These are phyloP conservation scores for Acrocephalus arundinaceus DNA, from an alignment of 2,113 vertebrate species.

Conservation along the genomic window DNA sequence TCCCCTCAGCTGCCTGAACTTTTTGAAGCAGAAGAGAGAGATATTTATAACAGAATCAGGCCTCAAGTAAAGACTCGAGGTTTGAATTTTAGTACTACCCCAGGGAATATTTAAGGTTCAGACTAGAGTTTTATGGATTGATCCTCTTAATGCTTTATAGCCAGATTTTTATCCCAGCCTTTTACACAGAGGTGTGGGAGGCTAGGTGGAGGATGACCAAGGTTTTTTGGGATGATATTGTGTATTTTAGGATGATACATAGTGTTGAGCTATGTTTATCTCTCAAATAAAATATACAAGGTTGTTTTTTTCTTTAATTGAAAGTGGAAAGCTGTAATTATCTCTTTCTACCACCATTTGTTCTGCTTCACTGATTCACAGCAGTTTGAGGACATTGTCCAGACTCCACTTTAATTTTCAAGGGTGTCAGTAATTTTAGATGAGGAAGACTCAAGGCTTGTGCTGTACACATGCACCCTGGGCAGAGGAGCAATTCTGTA, in stretches of 20 bases:
- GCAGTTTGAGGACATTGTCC: not conserved
- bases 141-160: not conserved
- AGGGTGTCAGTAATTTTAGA: conserved; percentile 7
- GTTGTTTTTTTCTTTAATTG: not conserved
- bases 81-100: not conserved
- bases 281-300: not conserved
- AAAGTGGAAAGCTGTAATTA: not conserved
- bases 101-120: not conserved
- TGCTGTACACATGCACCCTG: not conserved
- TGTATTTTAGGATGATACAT: not conserved
- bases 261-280: not conserved
- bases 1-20: not conserved
- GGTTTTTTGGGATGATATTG: not conserved
- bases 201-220: not conserved
- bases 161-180: not conserved
- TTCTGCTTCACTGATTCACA: not conserved
- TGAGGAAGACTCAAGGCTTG: not conserved
- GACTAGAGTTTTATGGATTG: not conserved
- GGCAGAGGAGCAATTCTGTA: not conserved
- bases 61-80: not conserved
- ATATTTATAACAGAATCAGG: not conserved
- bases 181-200: not conserved
- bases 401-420: conserved; percentile 11
- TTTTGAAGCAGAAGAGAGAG: not conserved
- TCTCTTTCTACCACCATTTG: not conserved